Evolutionary conservation across 2,888 invertebrate species (phyloP).

Genomic region (Lomographa bimaculata): DNA sequence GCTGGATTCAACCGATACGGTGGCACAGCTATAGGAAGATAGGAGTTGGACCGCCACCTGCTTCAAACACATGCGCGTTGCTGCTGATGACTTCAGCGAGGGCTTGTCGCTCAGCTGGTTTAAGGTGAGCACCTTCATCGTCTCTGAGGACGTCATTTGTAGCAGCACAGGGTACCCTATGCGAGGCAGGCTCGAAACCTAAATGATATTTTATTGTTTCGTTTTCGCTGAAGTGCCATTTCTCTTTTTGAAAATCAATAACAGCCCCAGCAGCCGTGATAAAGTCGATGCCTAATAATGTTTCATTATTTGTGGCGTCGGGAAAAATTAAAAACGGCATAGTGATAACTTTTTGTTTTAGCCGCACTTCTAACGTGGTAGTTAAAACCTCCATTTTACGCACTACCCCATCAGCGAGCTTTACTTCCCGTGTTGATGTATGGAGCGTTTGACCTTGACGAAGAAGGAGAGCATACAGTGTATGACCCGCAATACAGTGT

Average conservation of each 20-base stretch:
- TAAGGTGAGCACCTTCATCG: background rate
- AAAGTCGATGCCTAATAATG: constrained; percentile 1
- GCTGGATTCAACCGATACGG: constrained; percentile 3
- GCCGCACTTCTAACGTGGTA: background rate
- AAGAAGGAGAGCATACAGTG: background rate
- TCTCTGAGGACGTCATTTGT: background rate
- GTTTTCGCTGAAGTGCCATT: background rate
- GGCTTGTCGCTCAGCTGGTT: background rate
- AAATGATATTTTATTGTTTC: background rate
- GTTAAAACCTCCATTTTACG: background rate
- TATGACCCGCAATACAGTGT: background rate
- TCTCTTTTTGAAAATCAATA: background rate
- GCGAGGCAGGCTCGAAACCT: background rate
- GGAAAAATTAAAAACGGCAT: background rate
- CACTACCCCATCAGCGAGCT: background rate
- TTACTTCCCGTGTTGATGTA: background rate
- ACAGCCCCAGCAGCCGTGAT: background rate
- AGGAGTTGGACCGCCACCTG: constrained; percentile 4
- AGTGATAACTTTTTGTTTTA: background rate
- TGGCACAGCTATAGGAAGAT: constrained; percentile 4
- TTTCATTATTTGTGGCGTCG: background rate
- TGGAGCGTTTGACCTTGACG: background rate
- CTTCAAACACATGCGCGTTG: constrained; percentile 13
- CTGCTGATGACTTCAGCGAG: background rate
- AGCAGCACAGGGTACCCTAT: background rate